Evolutionary conservation across 2,113 vertebrate species (phyloP).

Genomic region (Myotis yumanensis): DNA sequence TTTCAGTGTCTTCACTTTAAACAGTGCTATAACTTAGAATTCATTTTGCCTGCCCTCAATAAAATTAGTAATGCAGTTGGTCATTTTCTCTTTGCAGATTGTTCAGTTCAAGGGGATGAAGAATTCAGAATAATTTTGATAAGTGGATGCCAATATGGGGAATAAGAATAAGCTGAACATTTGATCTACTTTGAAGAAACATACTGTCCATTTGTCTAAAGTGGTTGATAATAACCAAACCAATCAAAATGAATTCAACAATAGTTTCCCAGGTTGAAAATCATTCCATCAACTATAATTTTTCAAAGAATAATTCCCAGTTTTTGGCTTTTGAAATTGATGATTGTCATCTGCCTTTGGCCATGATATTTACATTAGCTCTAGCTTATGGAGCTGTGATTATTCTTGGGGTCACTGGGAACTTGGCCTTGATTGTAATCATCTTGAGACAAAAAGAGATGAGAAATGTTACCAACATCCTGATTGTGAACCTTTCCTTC

Average conservation of each 20-base stretch:
- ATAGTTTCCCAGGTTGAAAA: constrained; percentile 75
- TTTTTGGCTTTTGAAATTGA: constrained; percentile 81
- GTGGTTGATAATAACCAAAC: neutral
- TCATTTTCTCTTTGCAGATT: constrained; percentile 78
- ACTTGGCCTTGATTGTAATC: constrained; percentile 89
- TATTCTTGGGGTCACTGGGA: constrained; percentile 90
- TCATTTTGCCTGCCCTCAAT: constrained; percentile 17
- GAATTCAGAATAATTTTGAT: constrained; percentile 37
- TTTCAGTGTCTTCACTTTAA: constrained; percentile 45
- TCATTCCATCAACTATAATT: constrained; percentile 77
- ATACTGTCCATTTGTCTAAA: neutral
- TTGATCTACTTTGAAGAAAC: constrained; percentile 47
- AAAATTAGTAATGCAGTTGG: constrained; percentile 50
- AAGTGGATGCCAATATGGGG: neutral
- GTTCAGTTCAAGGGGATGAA: constrained; percentile 61
- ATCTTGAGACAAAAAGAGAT: constrained; percentile 91
- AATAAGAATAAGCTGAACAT: constrained; percentile 21
- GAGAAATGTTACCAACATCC: constrained; percentile 92
- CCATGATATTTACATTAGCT: constrained; percentile 88
- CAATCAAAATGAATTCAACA: constrained; percentile 82
- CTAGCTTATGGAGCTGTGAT: constrained; percentile 90
- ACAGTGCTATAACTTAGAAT: constrained; percentile 9
- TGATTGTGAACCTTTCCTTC: constrained; percentile 92
- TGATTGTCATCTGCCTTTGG: constrained; percentile 85
- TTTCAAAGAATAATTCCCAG: constrained; percentile 78